Evolutionary conservation across 2,888 invertebrate genomes (phyloP), one percentile per base, ranked within the genome.

Genomic region (Ephialtes manifestator): DNA sequence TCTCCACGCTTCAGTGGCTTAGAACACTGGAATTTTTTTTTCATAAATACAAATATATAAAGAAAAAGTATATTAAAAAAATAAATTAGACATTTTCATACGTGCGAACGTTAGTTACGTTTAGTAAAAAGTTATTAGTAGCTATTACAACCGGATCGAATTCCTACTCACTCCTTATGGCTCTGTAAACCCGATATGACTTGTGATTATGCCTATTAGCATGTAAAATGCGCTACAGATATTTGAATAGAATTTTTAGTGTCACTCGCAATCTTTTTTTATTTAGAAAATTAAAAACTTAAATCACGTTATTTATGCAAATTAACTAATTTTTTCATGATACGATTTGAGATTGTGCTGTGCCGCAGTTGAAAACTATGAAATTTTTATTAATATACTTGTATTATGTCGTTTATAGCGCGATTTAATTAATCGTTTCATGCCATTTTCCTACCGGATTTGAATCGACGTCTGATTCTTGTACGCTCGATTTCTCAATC

Each of bases 401-500:
- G 15, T 8, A 31, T 8, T 35, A 18, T 7, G 2, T 35, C 60
- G 35, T n/a, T 63, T 63, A 35, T 10, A 35, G 35, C 3, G n/a
- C 18, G 18, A 63, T 63, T 63, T 15, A 43, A 20, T 43, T 43
- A 31, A 43, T 13, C 65, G 18, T 20, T 39, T 4, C 11, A 20
- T 39, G 11, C 65, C 43, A 20, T 65, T 65, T 11, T 65, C 65
- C 11, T 65, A 65, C 13, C 65, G 65, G 24, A 67, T 67, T 11
- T 3, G 31, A 46, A 74, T 60, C 60, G 18, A 31, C 46, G 28
- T 60, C 46, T 46, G 60, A 60, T 28, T 58, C 60, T 48, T 28
- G 31, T 18, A 31, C 48, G 7, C 13, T 74, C 60, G 74, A 74
- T 74, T 74, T 74, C 74, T 60, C 74, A 60, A 74, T 74, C 46